Base-by-base conservation (phyloP, 2,888 invertebrate species). In the Achlya flavicornis region DNA sequence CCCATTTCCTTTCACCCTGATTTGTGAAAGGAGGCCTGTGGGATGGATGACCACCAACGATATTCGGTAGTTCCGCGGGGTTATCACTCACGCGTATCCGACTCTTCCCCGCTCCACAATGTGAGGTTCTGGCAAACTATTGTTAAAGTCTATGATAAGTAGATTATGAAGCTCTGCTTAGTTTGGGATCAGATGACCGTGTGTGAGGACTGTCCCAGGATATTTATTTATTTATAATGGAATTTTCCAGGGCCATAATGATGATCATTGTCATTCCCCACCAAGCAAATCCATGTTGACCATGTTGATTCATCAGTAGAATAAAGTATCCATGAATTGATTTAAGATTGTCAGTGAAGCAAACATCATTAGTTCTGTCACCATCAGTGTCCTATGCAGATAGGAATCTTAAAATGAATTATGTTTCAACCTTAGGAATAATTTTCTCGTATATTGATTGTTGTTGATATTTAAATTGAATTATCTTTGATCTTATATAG, bases 291-390 rank as follows among this genome's bases (percentile, higher is more conserved):
- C 16, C 19, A 53, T 19, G 8, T 53, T 53, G 53, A 53, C 19
- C n/a, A n/a, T n/a, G n/a, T n/a, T 53, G 19, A 53, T 53, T 53
- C 53, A 53, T 19, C 19, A 10, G 53, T n/a, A 19, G 53, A 6
- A 19, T 53, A 53, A 14, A 53, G 7, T 53, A 53, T 19, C 19
- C 5, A 16, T 48, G 48, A 48, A 48, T n/a, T 48, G 8, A 48
- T 48, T 48, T 48, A 48, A 48, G 48, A 48, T 48, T 16, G 16
- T n/a, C 8, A 19, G 53, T 19, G 53, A 53, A 53, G 43, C n/a
- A 43, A 58, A 38, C 38, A 63, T 65, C 57, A 66, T 66, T 63
- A 60, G 61, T 61, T 61, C 32, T 53, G 53, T 53, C 53, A 53
- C n/a, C 53, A 53, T 5, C 8, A 14, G 53, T 19, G 53, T 19